Evolutionary conservation across 2,797 vertebrate genomes (phyloP).

Genomic region (Diglossa cyanea): DNA sequence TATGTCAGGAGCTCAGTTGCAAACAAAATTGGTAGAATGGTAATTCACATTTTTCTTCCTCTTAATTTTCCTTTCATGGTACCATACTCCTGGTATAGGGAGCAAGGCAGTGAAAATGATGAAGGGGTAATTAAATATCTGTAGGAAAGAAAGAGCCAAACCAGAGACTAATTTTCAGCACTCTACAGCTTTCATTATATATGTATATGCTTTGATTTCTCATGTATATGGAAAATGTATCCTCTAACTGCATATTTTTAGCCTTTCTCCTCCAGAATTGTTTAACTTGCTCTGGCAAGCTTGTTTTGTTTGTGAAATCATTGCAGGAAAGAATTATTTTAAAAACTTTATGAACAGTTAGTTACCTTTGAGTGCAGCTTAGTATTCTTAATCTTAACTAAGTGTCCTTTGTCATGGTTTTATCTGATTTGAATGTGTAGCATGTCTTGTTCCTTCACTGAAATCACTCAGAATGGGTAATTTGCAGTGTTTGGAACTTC

Average conservation of each 20-base stretch:
- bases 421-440: neutral
- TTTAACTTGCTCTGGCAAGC: neutral
- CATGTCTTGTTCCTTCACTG: neutral
- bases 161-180: constrained; percentile 10
- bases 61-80: constrained; percentile 35
- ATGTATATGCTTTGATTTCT: constrained; percentile 13
- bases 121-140: constrained; percentile 31
- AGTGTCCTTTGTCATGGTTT: neutral
- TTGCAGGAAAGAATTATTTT: neutral
- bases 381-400: neutral
- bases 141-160: constrained; percentile 13
- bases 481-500: neutral
- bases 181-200: constrained; percentile 2
- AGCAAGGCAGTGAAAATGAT: neutral
- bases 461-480: neutral
- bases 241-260: neutral
- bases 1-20: neutral
- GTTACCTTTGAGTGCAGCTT: neutral
- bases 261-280: neutral
- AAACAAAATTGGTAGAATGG: constrained; percentile 7
- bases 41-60: constrained; percentile 12
- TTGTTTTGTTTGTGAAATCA: neutral
- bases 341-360: neutral
- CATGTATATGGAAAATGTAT: constrained; percentile 10
- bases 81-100: neutral